phyloP scores from a whole-genome alignment of 1,140 invertebrate genomes.

The Choristoneura fumiferana region DNA sequence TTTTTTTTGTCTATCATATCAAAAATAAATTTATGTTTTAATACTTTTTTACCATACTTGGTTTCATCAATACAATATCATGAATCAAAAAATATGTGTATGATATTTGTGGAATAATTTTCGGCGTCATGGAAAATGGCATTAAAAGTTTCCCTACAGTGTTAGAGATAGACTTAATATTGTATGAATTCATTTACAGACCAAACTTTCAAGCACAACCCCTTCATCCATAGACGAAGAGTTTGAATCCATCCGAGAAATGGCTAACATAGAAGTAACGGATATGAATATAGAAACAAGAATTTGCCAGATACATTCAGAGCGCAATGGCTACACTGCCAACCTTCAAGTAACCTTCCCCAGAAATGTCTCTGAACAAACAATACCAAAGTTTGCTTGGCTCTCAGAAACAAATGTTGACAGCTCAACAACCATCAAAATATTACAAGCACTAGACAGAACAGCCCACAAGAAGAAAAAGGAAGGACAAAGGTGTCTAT shows the following conservation, averaged over 20 bases:
- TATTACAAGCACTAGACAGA: conserved; percentile 71
- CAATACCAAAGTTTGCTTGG: conserved; percentile 74
- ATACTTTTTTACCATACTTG: too few species aligned
- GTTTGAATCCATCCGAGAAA: conserved; percentile 89
- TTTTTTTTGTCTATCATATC: too few species aligned
- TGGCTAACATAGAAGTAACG: conserved; percentile 91
- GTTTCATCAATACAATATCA: too few species aligned
- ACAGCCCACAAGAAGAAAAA: conserved; percentile 72
- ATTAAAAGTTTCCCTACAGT: too few species aligned
- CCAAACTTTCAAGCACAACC: conserved; percentile 51
- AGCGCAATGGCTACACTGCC: conserved; percentile 85
- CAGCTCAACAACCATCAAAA: conserved; percentile 70
- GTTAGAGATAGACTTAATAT: too few species aligned
- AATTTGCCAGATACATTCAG: conserved; percentile 86
- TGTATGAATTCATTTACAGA: conserved; percentile 36
- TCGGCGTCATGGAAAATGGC: too few species aligned
- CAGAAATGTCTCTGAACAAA: conserved; percentile 81
- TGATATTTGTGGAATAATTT: too few species aligned
- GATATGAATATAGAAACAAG: conserved; percentile 86
- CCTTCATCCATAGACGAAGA: conserved; percentile 84
- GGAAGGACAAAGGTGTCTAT: conserved; percentile 65
- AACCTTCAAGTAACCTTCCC: conserved; percentile 90
- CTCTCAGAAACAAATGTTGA: conserved; percentile 74
- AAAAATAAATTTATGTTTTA: too few species aligned
- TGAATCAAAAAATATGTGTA: too few species aligned